A percentile compares a stretch with the other conserved stretches of the same genome.
These are phyloP conservation scores for Psilopogon haemacephalus DNA, from an alignment of 2,113 vertebrate genomes.

Conservation along the genomic window DNA sequence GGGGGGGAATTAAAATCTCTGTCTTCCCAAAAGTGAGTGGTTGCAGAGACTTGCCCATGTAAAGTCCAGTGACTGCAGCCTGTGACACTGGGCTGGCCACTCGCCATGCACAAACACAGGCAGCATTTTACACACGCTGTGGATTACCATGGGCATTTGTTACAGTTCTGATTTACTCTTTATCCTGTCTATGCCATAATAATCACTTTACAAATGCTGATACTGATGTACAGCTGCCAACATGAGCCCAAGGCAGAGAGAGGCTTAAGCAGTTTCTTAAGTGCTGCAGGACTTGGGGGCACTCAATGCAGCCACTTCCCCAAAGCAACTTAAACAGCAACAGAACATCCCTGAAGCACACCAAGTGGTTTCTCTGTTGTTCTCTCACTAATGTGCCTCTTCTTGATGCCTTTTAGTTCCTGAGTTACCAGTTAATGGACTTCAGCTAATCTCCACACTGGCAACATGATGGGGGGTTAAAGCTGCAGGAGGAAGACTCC, in stretches of 20 bases:
- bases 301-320: background rate
- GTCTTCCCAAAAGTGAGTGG: background rate
- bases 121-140: rapidly evolving
- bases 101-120: background rate
- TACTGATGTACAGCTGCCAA: background rate
- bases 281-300: background rate
- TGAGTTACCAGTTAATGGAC: background rate
- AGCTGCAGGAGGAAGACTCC: background rate
- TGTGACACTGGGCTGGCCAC: background rate
- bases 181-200: background rate
- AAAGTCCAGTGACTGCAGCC: background rate
- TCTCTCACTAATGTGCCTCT: background rate
- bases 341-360: background rate
- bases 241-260: background rate
- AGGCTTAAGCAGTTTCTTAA: background rate
- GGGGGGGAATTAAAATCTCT: background rate
- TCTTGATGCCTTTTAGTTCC: background rate
- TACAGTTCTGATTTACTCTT: background rate
- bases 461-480: background rate
- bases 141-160: background rate
- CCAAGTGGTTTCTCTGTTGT: background rate
- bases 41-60: background rate
- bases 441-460: background rate
- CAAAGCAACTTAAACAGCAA: background rate
- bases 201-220: background rate